Conservation (phyloP, 1,140 invertebrate genomes). For the Ylistrum balloti region DNA sequence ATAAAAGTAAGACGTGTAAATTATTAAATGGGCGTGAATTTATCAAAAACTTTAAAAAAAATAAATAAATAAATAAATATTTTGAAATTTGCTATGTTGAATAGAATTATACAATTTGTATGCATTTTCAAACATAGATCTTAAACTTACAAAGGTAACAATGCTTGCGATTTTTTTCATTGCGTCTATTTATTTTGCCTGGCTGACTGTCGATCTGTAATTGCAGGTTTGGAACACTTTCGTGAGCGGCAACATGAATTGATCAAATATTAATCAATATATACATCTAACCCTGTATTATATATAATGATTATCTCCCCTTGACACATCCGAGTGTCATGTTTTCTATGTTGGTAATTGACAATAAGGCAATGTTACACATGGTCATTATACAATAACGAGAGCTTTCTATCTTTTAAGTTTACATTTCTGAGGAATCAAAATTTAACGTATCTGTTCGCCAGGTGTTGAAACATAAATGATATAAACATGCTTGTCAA, state of each 20-base stretch:
- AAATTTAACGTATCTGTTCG: not conserved
- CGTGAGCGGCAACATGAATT: constrained; percentile 11
- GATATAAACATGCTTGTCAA: not conserved
- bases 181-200: not conserved
- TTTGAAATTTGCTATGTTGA: not conserved
- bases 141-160: not conserved
- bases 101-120: not conserved
- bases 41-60: no score
- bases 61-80: not conserved
- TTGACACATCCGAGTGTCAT: not conserved
- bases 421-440: not conserved
- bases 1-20: not conserved
- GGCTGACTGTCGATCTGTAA: constrained; percentile 8
- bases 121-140: not conserved
- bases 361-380: not conserved
- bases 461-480: no score
- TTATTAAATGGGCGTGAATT: not conserved
- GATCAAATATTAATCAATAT: constrained; percentile 17
- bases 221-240: not conserved
- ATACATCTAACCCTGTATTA: not conserved
- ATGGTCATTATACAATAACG: not conserved
- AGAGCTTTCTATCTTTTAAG: not conserved
- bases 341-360: not conserved
- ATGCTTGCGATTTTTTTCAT: not conserved
- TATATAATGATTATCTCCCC: not conserved